phyloP scores from a whole-genome alignment of 2,888 invertebrate species.

The Automeris io region DNA sequence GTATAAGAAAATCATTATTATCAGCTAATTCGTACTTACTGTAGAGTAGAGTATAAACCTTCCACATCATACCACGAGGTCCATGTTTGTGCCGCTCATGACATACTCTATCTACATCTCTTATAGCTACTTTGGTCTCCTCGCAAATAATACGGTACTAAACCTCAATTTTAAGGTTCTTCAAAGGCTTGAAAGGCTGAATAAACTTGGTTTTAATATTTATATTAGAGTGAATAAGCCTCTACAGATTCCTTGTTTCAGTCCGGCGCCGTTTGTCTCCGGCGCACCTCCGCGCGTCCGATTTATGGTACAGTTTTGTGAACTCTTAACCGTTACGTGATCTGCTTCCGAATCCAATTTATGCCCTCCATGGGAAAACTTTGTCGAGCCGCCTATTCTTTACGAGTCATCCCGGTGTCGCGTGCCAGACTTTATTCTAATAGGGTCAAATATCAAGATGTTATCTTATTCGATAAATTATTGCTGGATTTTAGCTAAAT shows the following conservation, averaged over 20 bases:
- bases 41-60: no score
- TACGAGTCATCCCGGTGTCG: constrained; percentile 60
- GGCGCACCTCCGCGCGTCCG: constrained; percentile 73
- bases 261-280: constrained; percentile 72
- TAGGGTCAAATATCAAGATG: constrained; percentile 13
- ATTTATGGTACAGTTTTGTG: constrained; percentile 77
- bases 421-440: constrained; percentile 31
- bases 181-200: no score
- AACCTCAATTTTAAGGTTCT: no score
- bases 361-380: constrained; percentile 72
- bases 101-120: no score
- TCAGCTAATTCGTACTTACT: no score
- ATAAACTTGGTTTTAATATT: no score
- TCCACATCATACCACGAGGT: no score
- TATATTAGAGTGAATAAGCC: constrained; percentile 20
- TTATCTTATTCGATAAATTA: constrained; percentile 1
- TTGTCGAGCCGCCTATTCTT: constrained; percentile 64
- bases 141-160: no score
- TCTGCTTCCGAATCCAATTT: constrained; percentile 76
- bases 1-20: no score
- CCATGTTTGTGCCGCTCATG: no score
- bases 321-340: constrained; percentile 77
- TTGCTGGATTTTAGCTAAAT: background rate
- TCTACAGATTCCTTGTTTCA: constrained; percentile 27
- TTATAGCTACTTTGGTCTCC: no score